Percentiles rank a stretch among this genome's conserved stretches.
Evolutionary conservation across 2,113 vertebrate species (phyloP).

Genomic region (Centropus bengalensis): DNA sequence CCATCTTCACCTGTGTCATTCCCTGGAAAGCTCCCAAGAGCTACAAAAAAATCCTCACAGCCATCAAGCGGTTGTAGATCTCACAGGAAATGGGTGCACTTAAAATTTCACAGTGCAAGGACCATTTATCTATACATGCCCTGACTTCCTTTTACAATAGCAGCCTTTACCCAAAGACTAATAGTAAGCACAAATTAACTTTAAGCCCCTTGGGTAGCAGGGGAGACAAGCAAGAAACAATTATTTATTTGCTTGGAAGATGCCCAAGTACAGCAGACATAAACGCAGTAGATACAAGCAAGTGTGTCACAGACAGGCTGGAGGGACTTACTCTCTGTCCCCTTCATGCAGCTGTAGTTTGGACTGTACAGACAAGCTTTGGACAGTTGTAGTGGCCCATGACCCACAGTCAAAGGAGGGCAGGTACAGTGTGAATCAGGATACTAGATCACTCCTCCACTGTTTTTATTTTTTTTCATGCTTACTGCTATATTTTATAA

Average conservation of each 20-base stretch:
- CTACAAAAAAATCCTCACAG: neutral
- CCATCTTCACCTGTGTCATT: neutral
- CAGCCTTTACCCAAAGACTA: constrained; percentile 8
- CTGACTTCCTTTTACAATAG: neutral
- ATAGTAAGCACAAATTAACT: constrained; percentile 56
- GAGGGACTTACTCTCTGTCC: neutral
- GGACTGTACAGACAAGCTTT: neutral
- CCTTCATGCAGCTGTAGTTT: neutral
- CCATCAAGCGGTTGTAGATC: neutral
- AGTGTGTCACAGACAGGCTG: neutral
- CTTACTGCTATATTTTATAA: neutral
- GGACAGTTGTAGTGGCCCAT: neutral
- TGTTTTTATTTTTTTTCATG: neutral
- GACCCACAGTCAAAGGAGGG: neutral
- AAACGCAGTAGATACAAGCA: constrained; percentile 13
- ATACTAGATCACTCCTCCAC: neutral
- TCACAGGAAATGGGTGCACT: neutral
- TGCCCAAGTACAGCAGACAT: constrained; percentile 24
- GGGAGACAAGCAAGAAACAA: constrained; percentile 35
- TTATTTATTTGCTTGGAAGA: constrained; percentile 59
- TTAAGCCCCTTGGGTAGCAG: constrained; percentile 10
- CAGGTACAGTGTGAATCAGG: neutral
- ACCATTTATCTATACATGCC: neutral
- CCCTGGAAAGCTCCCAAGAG: neutral
- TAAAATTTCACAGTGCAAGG: neutral